Conservation (phyloP, 1,140 invertebrate species). For the Anastrepha obliqua region DNA sequence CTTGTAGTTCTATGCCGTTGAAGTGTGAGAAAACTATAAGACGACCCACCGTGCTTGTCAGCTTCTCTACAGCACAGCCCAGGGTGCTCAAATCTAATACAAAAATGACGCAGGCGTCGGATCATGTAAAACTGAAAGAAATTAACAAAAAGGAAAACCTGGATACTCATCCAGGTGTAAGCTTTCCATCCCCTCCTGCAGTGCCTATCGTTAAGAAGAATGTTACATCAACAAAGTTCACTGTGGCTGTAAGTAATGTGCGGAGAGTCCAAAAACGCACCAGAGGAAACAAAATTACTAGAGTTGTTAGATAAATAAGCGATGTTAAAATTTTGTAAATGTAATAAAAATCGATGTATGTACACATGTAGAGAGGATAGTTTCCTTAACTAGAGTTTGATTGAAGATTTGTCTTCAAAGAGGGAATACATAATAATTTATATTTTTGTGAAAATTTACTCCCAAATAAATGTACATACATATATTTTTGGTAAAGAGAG, state of each 20-base stretch:
- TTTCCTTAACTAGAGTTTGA: background rate
- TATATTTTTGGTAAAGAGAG: no score
- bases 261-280: background rate
- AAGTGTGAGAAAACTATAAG: slow-evolving; percentile 23
- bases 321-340: background rate
- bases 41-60: background rate
- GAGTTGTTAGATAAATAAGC: background rate
- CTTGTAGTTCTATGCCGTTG: background rate
- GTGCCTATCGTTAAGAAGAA: background rate
- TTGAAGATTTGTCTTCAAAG: no score
- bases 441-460: no score
- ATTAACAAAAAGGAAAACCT: background rate
- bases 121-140: background rate
- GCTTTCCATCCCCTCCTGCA: background rate
- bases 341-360: background rate
- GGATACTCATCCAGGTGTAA: background rate
- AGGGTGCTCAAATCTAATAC: background rate
- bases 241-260: background rate
- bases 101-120: background rate
- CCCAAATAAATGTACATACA: no score
- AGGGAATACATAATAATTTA: no score
- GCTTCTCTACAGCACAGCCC: background rate
- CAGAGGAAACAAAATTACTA: background rate
- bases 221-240: background rate
- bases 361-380: background rate